Percentiles rank a stretch among this genome's conserved stretches.
phyloP scores from a whole-genome alignment of 2,888 invertebrate species.

The Lucinisca nassula region DNA sequence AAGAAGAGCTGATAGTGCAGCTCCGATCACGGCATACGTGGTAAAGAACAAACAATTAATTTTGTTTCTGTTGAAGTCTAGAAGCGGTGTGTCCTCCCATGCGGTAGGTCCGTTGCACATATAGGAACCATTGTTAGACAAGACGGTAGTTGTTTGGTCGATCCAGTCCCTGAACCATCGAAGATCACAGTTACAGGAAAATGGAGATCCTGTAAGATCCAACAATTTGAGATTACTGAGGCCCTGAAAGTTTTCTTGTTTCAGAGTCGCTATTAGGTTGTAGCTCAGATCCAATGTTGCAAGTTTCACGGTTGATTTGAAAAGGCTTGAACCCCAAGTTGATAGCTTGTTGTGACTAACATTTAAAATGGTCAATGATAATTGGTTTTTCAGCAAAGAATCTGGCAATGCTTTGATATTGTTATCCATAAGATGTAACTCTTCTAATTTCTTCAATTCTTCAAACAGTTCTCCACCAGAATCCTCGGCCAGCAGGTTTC shows the following conservation, averaged over 20 bases:
- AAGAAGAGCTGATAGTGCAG: conserved; percentile 44
- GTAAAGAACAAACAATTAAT: conserved; percentile 75
- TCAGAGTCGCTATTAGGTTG: conserved; percentile 85
- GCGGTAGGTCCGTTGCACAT: conserved; percentile 73
- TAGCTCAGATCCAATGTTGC: conserved; percentile 79
- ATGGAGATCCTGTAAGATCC: conserved; percentile 94
- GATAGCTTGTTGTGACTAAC: conserved; percentile 91
- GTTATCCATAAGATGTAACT: conserved; percentile 84
- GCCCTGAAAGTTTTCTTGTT: conserved; percentile 89
- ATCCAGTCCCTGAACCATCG: conserved; percentile 98
- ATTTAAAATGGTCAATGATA: conserved; percentile 90
- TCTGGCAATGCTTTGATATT: conserved; percentile 82
- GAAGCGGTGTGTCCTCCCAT: conserved; percentile 72
- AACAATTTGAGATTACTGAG: conserved; percentile 90
- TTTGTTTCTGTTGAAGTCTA: conserved; percentile 71
- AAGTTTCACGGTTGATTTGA: conserved; percentile 56
- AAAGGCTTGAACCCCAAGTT: conserved; percentile 68
- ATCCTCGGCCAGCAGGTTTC: conserved; percentile 66
- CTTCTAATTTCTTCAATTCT: conserved; percentile 68
- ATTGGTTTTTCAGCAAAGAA: conserved; percentile 90
- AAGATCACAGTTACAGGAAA: conserved; percentile 96
- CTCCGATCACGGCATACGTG: conserved; percentile 58
- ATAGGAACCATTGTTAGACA: conserved; percentile 60
- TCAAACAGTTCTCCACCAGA: conserved; percentile 64
- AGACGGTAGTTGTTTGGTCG: conserved; percentile 91